Evolutionary conservation across 2,888 invertebrate genomes (phyloP).

Genomic region (Spilarctia lutea): DNA sequence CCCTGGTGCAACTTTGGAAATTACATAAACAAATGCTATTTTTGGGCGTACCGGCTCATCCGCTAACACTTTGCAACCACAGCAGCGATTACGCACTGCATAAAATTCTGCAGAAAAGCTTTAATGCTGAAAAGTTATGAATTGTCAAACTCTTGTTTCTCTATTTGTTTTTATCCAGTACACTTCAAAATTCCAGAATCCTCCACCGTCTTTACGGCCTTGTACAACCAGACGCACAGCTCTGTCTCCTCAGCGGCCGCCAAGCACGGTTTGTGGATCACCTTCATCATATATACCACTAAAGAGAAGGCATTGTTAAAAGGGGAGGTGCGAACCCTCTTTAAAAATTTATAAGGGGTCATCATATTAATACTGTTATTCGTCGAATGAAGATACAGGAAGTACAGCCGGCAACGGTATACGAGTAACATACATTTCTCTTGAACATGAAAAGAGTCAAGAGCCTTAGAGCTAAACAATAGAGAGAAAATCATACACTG

Average conservation of each 20-base stretch:
- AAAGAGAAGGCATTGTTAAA: not conserved
- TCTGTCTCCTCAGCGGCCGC: conserved; percentile 2
- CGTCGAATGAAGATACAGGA: not conserved
- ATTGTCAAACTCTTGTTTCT: not conserved
- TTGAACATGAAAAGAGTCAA: not conserved
- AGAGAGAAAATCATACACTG: not conserved
- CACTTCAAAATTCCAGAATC: conserved; percentile 6
- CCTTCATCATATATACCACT: conserved; percentile 5
- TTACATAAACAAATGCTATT: not conserved
- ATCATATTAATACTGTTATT: not conserved
- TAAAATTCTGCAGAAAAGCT: not conserved
- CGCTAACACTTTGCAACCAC: not conserved
- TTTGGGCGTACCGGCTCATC: not conserved
- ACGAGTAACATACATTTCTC: not conserved
- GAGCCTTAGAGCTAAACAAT: not conserved
- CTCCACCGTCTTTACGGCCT: conserved; percentile 4
- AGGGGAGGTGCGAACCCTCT: not conserved
- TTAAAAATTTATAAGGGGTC: not conserved
- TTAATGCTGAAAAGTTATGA: not conserved
- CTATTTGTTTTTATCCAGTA: not conserved
- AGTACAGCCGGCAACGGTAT: not conserved
- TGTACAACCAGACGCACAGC: not conserved
- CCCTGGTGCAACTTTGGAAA: not conserved
- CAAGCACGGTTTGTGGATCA: conserved; percentile 6
- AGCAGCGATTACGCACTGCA: not conserved